Evolutionary conservation across 2,797 vertebrate species (phyloP), one percentile per base, ranked within the genome.

Genomic region (Chrysocyon brachyurus): DNA sequence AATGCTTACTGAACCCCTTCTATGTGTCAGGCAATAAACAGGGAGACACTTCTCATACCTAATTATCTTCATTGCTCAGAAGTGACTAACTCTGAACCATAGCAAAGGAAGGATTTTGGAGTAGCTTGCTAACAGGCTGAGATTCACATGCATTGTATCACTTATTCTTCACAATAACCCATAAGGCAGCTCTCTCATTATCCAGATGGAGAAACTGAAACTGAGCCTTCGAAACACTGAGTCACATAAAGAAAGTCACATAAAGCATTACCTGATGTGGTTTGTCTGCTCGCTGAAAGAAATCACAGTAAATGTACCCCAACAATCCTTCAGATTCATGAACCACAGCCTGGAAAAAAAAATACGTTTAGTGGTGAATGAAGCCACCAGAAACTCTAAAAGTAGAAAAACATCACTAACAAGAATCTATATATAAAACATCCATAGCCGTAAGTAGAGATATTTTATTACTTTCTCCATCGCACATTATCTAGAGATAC

Each of bases 241-340:
- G 54, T 24, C 40, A 12, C 16, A 68, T 68, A 33, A 68, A 68
- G n/a, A 33, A 68, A 68, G n/a, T 68, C 66, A 68, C 66, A 68
- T 68, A 68, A 89, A 81, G 68, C 70, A n/a, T 98, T 98, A 99
- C 99, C 99, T 99, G 99, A 98, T 99, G 99, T 90, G 99, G 99
- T 98, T 99, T 99, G 91, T 99, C 98, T 96, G 98, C 97, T 94
- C 99, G 99, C 57, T 99, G 99, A 97, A 99, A 99, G 98, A 99
- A 99, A 98, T 99, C 99, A 99, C 99, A 99, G 97, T 99, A 99
- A 98, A 99, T 99, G 97, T 99, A 99, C 88, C 99, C 99, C 96
- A 99, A 96, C 96, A 99, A 98, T 96, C 99, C 99, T 97, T 99
- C 99, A 1, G 99, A 99, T 98, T 99, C 99, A 61, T 99, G 99